Percentiles rank a stretch among this genome's conserved stretches.
Evolutionary conservation across 2,113 vertebrate species (phyloP).

Genomic region (Amazona guildingii): DNA sequence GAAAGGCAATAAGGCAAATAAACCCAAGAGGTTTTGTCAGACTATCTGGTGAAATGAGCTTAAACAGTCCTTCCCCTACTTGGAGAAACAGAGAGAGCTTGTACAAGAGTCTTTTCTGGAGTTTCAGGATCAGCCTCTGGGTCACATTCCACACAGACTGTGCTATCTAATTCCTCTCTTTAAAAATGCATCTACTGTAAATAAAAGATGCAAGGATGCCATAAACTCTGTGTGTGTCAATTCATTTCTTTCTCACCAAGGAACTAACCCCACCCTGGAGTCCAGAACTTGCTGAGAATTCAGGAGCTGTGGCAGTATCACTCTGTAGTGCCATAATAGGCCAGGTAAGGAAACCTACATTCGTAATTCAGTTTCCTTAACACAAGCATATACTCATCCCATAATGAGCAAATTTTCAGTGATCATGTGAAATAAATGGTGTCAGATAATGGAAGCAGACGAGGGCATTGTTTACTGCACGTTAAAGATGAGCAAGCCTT

Average conservation of each 20-base stretch:
- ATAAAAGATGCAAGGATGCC: neutral
- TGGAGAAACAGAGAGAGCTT: neutral
- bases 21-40: neutral
- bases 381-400: neutral
- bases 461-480: neutral
- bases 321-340: slow-evolving; percentile 33
- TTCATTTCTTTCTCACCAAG: slow-evolving; percentile 29
- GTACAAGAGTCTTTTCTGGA: neutral
- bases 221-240: slow-evolving; percentile 2
- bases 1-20: neutral
- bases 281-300: slow-evolving; percentile 28
- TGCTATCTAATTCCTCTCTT: neutral
- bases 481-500: neutral
- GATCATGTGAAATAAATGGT: neutral
- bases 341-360: slow-evolving; percentile 32
- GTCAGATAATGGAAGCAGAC: neutral
- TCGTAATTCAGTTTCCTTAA: neutral
- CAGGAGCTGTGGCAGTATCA: slow-evolving; percentile 33
- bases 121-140: neutral
- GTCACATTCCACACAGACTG: neutral
- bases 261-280: slow-evolving; percentile 7
- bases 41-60: neutral
- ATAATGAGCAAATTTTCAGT: neutral
- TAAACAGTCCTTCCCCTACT: neutral
- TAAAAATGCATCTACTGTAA: neutral